Conservation (phyloP, 2,797 vertebrate genomes). For the Graptemys geographica region DNA sequence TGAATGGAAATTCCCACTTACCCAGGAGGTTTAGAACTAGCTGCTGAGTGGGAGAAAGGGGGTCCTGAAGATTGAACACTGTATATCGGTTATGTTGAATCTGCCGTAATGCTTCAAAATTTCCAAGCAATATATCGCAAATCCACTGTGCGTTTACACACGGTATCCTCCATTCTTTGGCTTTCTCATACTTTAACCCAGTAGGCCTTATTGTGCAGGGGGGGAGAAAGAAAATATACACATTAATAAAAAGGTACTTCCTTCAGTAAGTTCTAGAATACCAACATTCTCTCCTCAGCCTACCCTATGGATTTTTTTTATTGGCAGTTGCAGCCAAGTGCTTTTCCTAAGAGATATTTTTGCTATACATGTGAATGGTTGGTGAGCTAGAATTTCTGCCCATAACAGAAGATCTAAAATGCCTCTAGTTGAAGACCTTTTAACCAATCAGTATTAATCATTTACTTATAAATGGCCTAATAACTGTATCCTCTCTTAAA, state of each 20-base stretch:
- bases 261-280: neutral
- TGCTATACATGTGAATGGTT: accelerated
- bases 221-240: neutral
- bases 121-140: slow-evolving; percentile 94
- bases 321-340: neutral
- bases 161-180: slow-evolving; percentile 97
- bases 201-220: slow-evolving; percentile 81
- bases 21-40: slow-evolving; percentile 91
- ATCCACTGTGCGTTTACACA: slow-evolving; percentile 98
- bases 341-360: neutral
- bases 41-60: slow-evolving; percentile 90
- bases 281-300: accelerated
- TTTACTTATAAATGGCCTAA: neutral
- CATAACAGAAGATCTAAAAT: neutral
- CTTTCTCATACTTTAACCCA: slow-evolving; percentile 96
- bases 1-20: slow-evolving; percentile 64
- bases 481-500: neutral
- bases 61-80: slow-evolving; percentile 88
- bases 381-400: neutral
- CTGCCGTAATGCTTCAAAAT: slow-evolving; percentile 94
- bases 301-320: neutral
- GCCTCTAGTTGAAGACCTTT: neutral
- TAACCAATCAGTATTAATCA: accelerated
- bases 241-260: neutral
- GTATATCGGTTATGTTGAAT: slow-evolving; percentile 92